A percentile compares a stretch with the other conserved stretches of the same genome.
Evolutionary conservation across 2,888 invertebrate genomes (phyloP).

Genomic region (Xanthorhoe designata): DNA sequence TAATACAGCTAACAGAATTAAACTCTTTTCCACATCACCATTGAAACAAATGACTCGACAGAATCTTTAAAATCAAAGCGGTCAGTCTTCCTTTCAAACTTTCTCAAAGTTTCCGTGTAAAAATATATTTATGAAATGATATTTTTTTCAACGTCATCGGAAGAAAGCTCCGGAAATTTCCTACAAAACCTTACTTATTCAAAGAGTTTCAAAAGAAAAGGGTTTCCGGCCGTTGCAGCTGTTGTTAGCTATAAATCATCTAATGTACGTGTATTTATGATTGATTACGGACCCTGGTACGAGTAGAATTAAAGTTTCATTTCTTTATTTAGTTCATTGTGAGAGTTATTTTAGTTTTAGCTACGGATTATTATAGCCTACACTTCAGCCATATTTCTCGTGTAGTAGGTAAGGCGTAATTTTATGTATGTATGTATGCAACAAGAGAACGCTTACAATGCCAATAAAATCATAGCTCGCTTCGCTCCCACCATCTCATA

Average conservation of each 20-base stretch:
- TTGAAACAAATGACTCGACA: too few species aligned
- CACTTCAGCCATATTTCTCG: too few species aligned
- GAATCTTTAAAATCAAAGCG: background rate
- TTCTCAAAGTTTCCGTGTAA: background rate
- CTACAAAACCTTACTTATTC: slow-evolving; percentile 42
- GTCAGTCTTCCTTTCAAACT: background rate
- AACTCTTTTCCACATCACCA: too few species aligned
- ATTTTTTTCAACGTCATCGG: slow-evolving; percentile 23
- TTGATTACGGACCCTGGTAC: slow-evolving; percentile 62
- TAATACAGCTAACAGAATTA: too few species aligned
- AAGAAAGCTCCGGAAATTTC: slow-evolving; percentile 40
- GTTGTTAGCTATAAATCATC: slow-evolving; percentile 72
- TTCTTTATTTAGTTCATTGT: slow-evolving; percentile 46
- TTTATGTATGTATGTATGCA: too few species aligned
- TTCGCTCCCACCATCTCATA: background rate
- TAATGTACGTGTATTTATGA: slow-evolving; percentile 65
- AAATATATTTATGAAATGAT: slow-evolving; percentile 17
- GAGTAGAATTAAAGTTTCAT: slow-evolving; percentile 66
- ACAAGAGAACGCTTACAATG: too few species aligned
- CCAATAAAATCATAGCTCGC: background rate
- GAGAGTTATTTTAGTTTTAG: slow-evolving; percentile 16
- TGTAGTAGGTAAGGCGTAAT: too few species aligned
- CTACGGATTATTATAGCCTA: background rate
- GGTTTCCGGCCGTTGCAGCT: slow-evolving; percentile 65
- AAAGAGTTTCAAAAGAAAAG: slow-evolving; percentile 60